phyloP scores from a whole-genome alignment of 2,113 vertebrate genomes.

The Pelobates fuscus region DNA sequence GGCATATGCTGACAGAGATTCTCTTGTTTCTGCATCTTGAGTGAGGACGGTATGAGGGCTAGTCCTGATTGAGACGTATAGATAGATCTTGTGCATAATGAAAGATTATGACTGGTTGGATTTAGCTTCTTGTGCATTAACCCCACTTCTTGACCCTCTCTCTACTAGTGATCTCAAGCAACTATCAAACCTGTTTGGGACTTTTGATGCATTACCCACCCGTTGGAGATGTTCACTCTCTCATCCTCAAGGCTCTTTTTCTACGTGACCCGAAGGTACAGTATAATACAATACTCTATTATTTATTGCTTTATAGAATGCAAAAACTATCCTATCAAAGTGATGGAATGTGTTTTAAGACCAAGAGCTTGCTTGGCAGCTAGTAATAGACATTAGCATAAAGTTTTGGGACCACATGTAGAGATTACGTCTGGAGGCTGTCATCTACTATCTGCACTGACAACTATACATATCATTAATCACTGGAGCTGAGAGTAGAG shows the following conservation, averaged over 20 bases:
- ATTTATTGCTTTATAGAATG: constrained; percentile 37
- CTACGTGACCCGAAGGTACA: constrained; percentile 97
- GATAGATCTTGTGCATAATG: too few species aligned
- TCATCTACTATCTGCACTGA: constrained; percentile 35
- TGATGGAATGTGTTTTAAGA: constrained; percentile 46
- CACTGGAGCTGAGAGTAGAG: constrained; percentile 30
- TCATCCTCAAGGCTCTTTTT: constrained; percentile 94
- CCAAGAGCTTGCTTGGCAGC: constrained; percentile 44
- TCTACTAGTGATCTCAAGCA: constrained; percentile 92
- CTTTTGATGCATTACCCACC: constrained; percentile 97
- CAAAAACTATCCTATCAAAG: constrained; percentile 44
- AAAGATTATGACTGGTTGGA: too few species aligned
- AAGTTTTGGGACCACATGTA: constrained; percentile 39
- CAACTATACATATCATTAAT: constrained; percentile 24
- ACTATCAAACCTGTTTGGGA: constrained; percentile 96
- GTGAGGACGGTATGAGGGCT: too few species aligned
- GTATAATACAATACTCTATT: constrained; percentile 36
- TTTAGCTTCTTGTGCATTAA: too few species aligned
- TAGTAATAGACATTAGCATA: constrained; percentile 41
- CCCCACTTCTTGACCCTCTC: neutral
- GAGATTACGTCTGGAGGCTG: constrained; percentile 22
- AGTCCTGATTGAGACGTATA: too few species aligned
- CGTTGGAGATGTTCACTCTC: constrained; percentile 88
- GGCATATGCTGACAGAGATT: too few species aligned
- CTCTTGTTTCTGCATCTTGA: too few species aligned